A percentile compares a stretch with the other conserved stretches of the same genome.
These are phyloP conservation scores for Epizoanthus scotinus DNA, from an alignment of 92 coral and sea anemone species.

Conservation along the genomic window DNA sequence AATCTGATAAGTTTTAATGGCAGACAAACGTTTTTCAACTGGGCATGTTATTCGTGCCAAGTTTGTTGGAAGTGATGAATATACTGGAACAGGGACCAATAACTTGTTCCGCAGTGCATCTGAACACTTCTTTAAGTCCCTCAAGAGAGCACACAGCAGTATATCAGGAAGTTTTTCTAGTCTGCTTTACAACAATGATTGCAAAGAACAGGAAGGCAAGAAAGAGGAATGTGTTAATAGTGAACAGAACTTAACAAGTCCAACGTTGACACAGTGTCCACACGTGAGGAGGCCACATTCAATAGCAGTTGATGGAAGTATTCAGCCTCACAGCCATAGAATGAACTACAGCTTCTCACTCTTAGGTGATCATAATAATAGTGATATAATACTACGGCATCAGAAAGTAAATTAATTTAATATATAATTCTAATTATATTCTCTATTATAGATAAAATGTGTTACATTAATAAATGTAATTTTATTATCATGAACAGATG, in stretches of 20 bases:
- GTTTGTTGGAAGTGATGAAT: constrained; percentile 1
- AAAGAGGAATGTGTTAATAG: neutral
- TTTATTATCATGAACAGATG: too few species aligned
- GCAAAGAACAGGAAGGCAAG: constrained; percentile 12
- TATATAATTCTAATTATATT: too few species aligned
- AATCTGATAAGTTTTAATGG: constrained; percentile 10
- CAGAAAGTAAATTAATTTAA: too few species aligned
- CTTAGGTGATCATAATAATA: too few species aligned
- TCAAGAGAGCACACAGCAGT: constrained; percentile 68
- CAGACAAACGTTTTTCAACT: constrained; percentile 16
- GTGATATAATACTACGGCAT: too few species aligned
- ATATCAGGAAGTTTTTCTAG: constrained; percentile 79
- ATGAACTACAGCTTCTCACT: constrained; percentile 12
- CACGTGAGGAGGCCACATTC: constrained; percentile 70
- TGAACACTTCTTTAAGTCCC: constrained; percentile 66
- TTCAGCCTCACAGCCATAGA: constrained; percentile 46
- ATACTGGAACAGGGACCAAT: constrained; percentile 26
- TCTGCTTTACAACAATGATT: constrained; percentile 34
- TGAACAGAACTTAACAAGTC: neutral
- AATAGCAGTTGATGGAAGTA: constrained; percentile 66
- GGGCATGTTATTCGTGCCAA: constrained; percentile 1
- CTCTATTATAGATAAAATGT: too few species aligned
- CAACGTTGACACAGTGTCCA: constrained; percentile 5
- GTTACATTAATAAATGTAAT: too few species aligned
- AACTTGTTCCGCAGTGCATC: constrained; percentile 79